Conservation (phyloP, 1,140 invertebrate species). For the Triops longicaudatus region DNA sequence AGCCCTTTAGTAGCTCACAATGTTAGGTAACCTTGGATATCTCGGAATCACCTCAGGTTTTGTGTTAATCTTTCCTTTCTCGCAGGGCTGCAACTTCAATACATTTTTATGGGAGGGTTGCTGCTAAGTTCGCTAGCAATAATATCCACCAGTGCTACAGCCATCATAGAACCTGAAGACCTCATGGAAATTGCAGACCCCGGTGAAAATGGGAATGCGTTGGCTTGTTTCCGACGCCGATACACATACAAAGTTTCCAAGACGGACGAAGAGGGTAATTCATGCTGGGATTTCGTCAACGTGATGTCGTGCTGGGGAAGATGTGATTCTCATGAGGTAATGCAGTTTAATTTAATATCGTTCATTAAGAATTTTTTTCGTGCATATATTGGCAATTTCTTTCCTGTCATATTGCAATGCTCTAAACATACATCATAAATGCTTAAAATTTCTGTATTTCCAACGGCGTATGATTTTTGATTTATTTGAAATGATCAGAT, state of each 20-base stretch:
- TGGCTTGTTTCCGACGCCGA: constrained; percentile 44
- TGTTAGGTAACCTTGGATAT: not conserved
- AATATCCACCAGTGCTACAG: constrained; percentile 12
- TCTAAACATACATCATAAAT: too few species aligned
- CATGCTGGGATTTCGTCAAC: constrained; percentile 60
- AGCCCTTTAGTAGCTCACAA: not conserved
- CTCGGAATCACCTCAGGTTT: not conserved
- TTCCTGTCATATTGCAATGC: too few species aligned
- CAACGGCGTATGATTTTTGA: not conserved
- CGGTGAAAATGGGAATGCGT: constrained; percentile 31
- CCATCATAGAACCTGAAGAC: constrained; percentile 23
- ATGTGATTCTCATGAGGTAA: constrained; percentile 69
- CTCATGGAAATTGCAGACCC: not conserved
- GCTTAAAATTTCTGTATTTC: too few species aligned
- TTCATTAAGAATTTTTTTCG: not conserved
- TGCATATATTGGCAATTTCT: too few species aligned
- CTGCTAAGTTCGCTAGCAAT: not conserved
- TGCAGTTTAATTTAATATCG: not conserved
- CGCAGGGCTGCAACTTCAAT: not conserved
- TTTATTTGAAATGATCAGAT: constrained; percentile 46
- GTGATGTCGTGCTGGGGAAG: constrained; percentile 72
- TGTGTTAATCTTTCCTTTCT: not conserved
- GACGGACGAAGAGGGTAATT: constrained; percentile 50
- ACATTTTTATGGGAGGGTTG: not conserved
- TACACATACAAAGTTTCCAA: constrained; percentile 46